These are phyloP conservation scores for Phortica variegata DNA, from an alignment of 1,140 invertebrate genomes.

Conservation along the genomic window DNA sequence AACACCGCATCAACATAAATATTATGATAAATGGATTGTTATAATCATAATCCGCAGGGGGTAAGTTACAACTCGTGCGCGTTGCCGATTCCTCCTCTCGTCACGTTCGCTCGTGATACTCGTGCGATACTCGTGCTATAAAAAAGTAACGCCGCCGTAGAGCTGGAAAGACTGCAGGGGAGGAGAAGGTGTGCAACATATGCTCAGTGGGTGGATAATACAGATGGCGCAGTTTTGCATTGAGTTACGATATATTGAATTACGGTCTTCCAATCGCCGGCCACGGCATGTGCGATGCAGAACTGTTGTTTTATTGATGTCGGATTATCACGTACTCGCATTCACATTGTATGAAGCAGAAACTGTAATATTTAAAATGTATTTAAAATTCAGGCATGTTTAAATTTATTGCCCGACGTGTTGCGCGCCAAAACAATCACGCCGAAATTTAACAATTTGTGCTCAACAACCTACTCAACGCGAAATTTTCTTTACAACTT, in stretches of 20 bases:
- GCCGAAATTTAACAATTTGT: too few species aligned
- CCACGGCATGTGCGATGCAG: too few species aligned
- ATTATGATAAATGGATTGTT: slow-evolving; percentile 57
- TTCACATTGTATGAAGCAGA: too few species aligned
- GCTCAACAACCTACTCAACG: too few species aligned
- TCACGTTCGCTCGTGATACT: background rate
- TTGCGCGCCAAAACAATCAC: too few species aligned
- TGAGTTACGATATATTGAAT: too few species aligned
- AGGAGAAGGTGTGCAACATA: slow-evolving; percentile 56
- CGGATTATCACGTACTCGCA: too few species aligned
- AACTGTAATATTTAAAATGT: too few species aligned
- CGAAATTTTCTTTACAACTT: too few species aligned
- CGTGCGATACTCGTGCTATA: slow-evolving; percentile 2
- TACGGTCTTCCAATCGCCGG: too few species aligned
- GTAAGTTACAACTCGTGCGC: slow-evolving; percentile 52
- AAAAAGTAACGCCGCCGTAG: background rate
- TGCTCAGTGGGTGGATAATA: slow-evolving; percentile 48
- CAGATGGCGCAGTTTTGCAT: slow-evolving; percentile 43
- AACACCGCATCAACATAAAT: slow-evolving; percentile 56
- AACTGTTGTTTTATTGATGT: slow-evolving; percentile 45
- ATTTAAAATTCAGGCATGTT: too few species aligned
- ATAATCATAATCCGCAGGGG: slow-evolving; percentile 56
- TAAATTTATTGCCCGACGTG: too few species aligned
- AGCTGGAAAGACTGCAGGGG: slow-evolving; percentile 9
- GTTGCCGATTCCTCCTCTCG: slow-evolving; percentile 28